A percentile compares a stretch with the other conserved stretches of the same genome.
phyloP scores from a whole-genome alignment of 2,888 invertebrate genomes.

The Campopleginae sp. region DNA sequence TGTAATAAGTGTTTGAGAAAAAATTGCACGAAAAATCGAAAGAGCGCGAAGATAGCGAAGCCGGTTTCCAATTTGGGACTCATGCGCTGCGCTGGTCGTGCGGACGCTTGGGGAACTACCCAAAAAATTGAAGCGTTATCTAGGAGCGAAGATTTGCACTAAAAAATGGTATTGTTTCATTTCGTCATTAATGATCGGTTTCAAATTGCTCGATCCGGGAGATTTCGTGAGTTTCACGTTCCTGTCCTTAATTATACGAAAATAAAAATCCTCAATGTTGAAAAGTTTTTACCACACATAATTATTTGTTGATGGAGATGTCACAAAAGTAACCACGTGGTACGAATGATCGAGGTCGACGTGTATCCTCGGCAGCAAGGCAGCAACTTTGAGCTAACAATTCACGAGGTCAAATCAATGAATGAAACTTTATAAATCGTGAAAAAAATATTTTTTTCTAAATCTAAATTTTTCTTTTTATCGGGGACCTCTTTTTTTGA shows the following conservation, averaged over 20 bases:
- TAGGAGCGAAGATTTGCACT: slow-evolving; percentile 19
- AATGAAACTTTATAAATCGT: slow-evolving; percentile 1
- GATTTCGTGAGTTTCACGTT: not conserved
- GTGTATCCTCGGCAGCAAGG: not conserved
- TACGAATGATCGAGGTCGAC: slow-evolving; percentile 20
- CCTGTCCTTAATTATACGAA: not conserved
- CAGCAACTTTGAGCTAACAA: slow-evolving; percentile 21
- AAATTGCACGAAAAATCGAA: not conserved
- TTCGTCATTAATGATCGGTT: too few species aligned
- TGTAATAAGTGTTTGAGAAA: not conserved
- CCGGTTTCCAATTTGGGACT: slow-evolving; percentile 5
- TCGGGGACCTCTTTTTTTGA: too few species aligned
- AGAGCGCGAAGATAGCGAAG: not conserved
- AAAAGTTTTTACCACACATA: not conserved
- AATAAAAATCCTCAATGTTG: not conserved
- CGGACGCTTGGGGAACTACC: slow-evolving; percentile 9
- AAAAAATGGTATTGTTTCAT: not conserved
- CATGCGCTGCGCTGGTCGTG: slow-evolving; percentile 31
- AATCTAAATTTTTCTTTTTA: too few species aligned
- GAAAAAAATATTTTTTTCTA: too few species aligned
- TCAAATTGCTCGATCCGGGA: not conserved
- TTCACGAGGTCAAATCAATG: not conserved
- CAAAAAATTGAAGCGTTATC: not conserved
- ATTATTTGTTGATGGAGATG: not conserved
- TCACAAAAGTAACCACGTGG: not conserved